Conservation (phyloP, 2,888 invertebrate genomes). For the Euspilapteryx auroguttella region DNA sequence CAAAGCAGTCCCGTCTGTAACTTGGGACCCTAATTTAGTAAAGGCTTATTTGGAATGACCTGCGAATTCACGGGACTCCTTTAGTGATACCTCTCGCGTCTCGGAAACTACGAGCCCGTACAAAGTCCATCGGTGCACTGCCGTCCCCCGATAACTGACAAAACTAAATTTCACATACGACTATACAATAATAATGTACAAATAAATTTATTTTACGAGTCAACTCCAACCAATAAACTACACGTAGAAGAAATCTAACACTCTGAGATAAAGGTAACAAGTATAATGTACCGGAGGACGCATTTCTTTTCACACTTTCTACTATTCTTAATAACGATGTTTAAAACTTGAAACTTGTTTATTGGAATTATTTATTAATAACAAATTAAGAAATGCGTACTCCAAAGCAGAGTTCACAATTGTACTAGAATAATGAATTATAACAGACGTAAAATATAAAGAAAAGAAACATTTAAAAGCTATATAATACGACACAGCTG, state of each 20-base stretch:
- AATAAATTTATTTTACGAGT: conserved; percentile 42
- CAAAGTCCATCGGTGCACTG: conserved; percentile 54
- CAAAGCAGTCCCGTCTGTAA: too few species aligned
- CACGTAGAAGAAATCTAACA: conserved; percentile 47
- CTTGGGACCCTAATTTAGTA: too few species aligned
- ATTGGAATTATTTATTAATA: too few species aligned
- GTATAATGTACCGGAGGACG: conserved; percentile 17
- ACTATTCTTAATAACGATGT: too few species aligned
- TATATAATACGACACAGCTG: conserved; percentile 32
- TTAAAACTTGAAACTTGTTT: too few species aligned
- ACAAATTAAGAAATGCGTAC: conserved; percentile 9
- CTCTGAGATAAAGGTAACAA: conserved; percentile 41
- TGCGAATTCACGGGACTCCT: too few species aligned
- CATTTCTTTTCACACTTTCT: neutral
- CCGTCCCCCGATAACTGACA: conserved; percentile 40
- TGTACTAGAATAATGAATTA: conserved; percentile 21
- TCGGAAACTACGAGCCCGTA: too few species aligned
- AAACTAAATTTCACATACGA: conserved; percentile 39
- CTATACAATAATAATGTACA: conserved; percentile 32
- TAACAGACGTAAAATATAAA: conserved; percentile 40
- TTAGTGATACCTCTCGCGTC: too few species aligned
- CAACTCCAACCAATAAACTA: conserved; percentile 44
- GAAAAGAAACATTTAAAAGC: conserved; percentile 21
- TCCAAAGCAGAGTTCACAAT: conserved; percentile 15
- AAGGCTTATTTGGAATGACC: too few species aligned